Percentiles rank a stretch among this genome's conserved stretches.
These are phyloP conservation scores for Centropus unirufus DNA, from an alignment of 2,113 vertebrate genomes.

Conservation along the genomic window DNA sequence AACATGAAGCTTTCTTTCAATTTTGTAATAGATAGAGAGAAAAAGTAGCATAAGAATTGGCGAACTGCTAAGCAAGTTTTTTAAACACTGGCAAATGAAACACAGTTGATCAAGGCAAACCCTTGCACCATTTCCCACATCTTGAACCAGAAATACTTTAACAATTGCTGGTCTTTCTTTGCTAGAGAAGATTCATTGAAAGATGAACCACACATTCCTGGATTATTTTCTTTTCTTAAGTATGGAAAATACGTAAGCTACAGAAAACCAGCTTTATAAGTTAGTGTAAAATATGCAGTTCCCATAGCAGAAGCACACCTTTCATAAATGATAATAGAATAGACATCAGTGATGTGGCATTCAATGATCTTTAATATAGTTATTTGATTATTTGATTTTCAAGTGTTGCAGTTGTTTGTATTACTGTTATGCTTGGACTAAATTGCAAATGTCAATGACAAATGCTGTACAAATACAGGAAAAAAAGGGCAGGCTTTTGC, in stretches of 20 bases:
- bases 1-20: background rate
- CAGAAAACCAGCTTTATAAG: background rate
- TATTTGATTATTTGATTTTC: background rate
- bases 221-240: background rate
- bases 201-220: background rate
- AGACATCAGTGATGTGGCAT: rapidly evolving
- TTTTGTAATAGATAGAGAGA: background rate
- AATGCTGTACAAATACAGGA: background rate
- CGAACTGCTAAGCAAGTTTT: background rate
- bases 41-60: background rate
- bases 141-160: background rate
- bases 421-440: background rate
- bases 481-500: background rate
- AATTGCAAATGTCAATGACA: background rate
- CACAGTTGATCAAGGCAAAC: background rate
- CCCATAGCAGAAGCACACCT: background rate
- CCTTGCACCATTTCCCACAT: background rate
- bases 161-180: background rate
- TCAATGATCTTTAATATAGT: background rate
- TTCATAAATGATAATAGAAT: background rate
- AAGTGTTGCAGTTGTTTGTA: background rate
- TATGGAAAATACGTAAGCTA: background rate
- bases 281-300: background rate
- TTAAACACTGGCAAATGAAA: background rate
- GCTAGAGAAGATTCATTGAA: background rate